Percentiles rank a stretch among this genome's conserved stretches.
Evolutionary conservation across 2,888 invertebrate genomes (phyloP).

Genomic region (Rhingia campestris): DNA sequence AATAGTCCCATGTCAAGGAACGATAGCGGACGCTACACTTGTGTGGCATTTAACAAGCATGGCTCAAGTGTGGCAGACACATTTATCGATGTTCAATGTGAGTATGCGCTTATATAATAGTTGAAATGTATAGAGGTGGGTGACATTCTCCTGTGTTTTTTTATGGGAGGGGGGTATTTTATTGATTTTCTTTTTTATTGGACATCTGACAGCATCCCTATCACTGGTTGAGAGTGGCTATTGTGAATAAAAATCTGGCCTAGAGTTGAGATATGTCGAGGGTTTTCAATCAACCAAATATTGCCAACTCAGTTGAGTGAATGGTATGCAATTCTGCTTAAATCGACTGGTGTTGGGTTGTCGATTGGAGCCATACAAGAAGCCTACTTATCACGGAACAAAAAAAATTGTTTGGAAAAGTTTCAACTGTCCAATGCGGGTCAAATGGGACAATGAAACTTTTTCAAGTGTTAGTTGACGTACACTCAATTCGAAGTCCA

Average conservation of each 20-base stretch:
- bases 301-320: constrained; percentile 36
- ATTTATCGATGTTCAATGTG: constrained; percentile 92
- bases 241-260: constrained; percentile 2
- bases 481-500: no score
- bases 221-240: constrained; percentile 7
- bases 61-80: constrained; percentile 88
- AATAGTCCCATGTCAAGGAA: constrained; percentile 87
- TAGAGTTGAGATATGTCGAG: constrained; percentile 7
- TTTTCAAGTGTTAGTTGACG: no score
- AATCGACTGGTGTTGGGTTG: constrained; percentile 6
- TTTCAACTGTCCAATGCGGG: no score
- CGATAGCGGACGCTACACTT: constrained; percentile 90
- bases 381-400: no score
- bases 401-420: no score
- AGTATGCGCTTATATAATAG: constrained; percentile 78
- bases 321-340: constrained; percentile 30
- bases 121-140: constrained; percentile 16
- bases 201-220: constrained; percentile 24
- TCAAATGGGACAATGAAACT: no score
- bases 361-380: neutral
- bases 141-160: neutral
- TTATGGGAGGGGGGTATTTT: neutral
- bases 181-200: constrained; percentile 37
- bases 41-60: constrained; percentile 91
- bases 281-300: constrained; percentile 45